Evolutionary conservation across 2,888 invertebrate genomes (phyloP).

Genomic region (Tenthredo mesomela): DNA sequence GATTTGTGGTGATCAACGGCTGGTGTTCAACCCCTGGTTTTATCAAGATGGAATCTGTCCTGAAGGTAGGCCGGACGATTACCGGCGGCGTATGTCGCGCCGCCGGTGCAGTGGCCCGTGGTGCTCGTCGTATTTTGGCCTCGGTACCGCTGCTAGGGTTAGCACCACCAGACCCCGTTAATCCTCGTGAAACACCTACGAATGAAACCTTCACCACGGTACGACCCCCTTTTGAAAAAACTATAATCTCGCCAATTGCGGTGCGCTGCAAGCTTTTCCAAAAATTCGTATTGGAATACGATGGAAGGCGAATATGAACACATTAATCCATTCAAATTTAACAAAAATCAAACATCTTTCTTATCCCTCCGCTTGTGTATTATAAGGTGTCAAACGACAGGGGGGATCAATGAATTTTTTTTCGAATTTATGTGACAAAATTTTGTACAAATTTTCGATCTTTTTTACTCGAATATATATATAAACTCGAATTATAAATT

Average conservation of each 20-base stretch:
- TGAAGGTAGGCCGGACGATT: slow-evolving; percentile 72
- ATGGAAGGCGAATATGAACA: neutral
- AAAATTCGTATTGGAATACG: slow-evolving; percentile 6
- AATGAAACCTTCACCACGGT: slow-evolving; percentile 62
- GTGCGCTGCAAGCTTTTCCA: neutral
- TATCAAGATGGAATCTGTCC: slow-evolving; percentile 70
- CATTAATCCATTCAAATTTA: neutral
- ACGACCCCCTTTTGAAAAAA: slow-evolving; percentile 55
- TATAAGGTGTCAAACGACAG: too few relatives aligned
- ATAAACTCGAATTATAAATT: too few relatives aligned
- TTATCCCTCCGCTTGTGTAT: neutral
- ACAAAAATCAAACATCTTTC: neutral
- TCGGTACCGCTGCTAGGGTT: slow-evolving; percentile 72
- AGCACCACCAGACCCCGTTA: slow-evolving; percentile 58
- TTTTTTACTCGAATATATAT: too few relatives aligned
- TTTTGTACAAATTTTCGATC: too few relatives aligned
- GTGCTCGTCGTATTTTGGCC: slow-evolving; percentile 71
- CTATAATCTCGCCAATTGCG: neutral
- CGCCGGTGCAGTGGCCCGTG: slow-evolving; percentile 70
- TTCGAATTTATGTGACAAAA: too few relatives aligned
- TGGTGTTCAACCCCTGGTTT: neutral
- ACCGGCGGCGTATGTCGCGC: slow-evolving; percentile 72
- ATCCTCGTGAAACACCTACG: slow-evolving; percentile 57
- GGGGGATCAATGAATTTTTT: too few relatives aligned
- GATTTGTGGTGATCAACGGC: neutral